Evolutionary conservation across 2,797 vertebrate genomes (phyloP).

Genomic region (Brotula barbata): DNA sequence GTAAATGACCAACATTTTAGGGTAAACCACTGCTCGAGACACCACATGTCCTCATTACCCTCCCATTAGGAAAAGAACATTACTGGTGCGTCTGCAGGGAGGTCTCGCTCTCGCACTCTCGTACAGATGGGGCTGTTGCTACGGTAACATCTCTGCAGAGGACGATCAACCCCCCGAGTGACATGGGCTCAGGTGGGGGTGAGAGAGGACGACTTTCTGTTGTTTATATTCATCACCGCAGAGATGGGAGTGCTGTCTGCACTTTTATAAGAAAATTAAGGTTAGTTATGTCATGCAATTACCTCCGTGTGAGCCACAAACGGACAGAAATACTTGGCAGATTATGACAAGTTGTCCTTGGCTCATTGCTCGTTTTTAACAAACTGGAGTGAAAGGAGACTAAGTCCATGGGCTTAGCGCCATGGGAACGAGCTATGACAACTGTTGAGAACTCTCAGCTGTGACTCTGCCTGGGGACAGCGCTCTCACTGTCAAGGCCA

Average conservation of each 20-base stretch:
- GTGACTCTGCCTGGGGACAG: conserved; percentile 8
- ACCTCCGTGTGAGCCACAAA: not conserved
- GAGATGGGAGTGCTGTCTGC: not conserved
- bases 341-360: not conserved
- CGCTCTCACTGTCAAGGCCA: conserved; percentile 64
- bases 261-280: conserved; percentile 5
- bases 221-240: not conserved
- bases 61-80: conserved; percentile 34
- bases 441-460: conserved; percentile 47
- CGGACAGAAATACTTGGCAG: not conserved
- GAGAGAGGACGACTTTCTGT: not conserved
- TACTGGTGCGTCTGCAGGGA: conserved; percentile 32
- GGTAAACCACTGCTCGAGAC: not conserved
- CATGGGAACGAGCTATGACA: conserved; percentile 38
- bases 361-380: conserved; percentile 5
- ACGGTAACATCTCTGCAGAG: conserved; percentile 38
- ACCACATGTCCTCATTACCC: conserved; percentile 19
- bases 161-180: conserved; percentile 28
- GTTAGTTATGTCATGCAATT: not conserved
- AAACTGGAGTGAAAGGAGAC: not conserved
- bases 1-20: too few species aligned
- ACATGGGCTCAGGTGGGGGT: conserved; percentile 39
- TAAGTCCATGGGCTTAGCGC: conserved; percentile 15
- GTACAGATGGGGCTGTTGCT: conserved; percentile 42
- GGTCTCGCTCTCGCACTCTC: not conserved